Evolutionary conservation across 2,888 invertebrate genomes (phyloP).

Genomic region (Cantharis flavilabris): DNA sequence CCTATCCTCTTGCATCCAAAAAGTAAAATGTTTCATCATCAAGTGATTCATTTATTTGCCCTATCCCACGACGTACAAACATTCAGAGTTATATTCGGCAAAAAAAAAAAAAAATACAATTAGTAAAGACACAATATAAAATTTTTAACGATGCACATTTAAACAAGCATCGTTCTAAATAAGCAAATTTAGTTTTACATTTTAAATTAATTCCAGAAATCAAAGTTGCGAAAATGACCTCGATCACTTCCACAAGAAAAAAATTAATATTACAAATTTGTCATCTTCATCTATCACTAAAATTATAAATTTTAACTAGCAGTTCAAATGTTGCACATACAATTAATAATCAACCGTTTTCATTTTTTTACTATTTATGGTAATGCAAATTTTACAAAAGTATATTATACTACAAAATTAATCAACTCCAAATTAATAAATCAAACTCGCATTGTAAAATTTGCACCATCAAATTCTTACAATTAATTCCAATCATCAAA

Average conservation of each 20-base stretch:
- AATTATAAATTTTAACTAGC: neutral
- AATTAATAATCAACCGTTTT: neutral
- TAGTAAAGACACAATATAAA: slow-evolving; percentile 12
- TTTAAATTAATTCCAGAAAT: neutral
- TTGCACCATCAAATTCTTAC: neutral
- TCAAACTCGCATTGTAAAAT: neutral
- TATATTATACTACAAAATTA: neutral
- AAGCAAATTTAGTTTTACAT: neutral
- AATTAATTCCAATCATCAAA: neutral
- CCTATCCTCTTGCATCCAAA: slow-evolving; percentile 31
- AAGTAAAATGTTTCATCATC: slow-evolving; percentile 20
- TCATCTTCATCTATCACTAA: neutral
- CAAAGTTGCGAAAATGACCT: neutral
- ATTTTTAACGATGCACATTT: slow-evolving; percentile 4
- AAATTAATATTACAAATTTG: neutral
- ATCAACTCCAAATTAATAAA: neutral
- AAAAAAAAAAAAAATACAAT: slow-evolving; percentile 22
- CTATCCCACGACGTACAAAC: slow-evolving; percentile 32
- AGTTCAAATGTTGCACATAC: neutral
- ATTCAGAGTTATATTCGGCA: slow-evolving; percentile 23
- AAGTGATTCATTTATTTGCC: slow-evolving; percentile 29
- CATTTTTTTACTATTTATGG: neutral
- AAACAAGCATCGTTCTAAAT: slow-evolving; percentile 1
- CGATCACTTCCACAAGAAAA: neutral
- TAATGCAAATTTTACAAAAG: neutral